Evolutionary conservation across 2,888 invertebrate species (phyloP), one percentile per base, ranked within the genome.

Genomic region (Lasioglossum oenotherae): DNA sequence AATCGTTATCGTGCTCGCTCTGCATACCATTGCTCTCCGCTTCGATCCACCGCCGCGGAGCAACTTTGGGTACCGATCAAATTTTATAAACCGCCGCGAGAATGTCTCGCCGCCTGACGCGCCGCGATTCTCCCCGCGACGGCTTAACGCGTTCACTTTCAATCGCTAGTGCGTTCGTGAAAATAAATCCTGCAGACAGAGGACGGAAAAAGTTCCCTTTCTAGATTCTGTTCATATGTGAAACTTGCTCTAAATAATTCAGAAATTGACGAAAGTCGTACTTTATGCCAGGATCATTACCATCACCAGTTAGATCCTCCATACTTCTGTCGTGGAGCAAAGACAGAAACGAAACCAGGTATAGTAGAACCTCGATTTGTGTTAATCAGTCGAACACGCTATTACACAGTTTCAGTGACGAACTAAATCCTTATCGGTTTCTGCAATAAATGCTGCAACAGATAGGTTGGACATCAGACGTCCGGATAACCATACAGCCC

Each of bases 1-100:
- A 60, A 72, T 80, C 75, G 67, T 78, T 69, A 78, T 57, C 78
- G 44, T 27, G 53, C 64, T 44, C 64, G 72, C 27, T 16, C 27
- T 8, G 6, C 14, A 1, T 27, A 72, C 27, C 44, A 16, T 27
- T n/a, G 44, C 74, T 31, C 69, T 14, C 38, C 23, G 23, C 38
- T 69, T 38, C 69, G 69, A 38, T 41, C 69, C 38, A 5, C 41
- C 38, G 67, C 2, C 31, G 31, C 67, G 3, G 3, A 19, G 8
- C 19, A 67, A 67, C 67, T 67, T 67, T 4, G 31, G 35, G 35
- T 8, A 67, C 31, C 67, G 31, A 67, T 67, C 67, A 23, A 35
- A 67, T 31, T 31, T 35, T 67, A 16, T 31, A 60, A 23, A 53
- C 49, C 49, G 49, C 8, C 49, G 8, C 49, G 49, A 19, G 49